phyloP scores from a whole-genome alignment of 2,113 vertebrate species.

The Otus sunia region DNA sequence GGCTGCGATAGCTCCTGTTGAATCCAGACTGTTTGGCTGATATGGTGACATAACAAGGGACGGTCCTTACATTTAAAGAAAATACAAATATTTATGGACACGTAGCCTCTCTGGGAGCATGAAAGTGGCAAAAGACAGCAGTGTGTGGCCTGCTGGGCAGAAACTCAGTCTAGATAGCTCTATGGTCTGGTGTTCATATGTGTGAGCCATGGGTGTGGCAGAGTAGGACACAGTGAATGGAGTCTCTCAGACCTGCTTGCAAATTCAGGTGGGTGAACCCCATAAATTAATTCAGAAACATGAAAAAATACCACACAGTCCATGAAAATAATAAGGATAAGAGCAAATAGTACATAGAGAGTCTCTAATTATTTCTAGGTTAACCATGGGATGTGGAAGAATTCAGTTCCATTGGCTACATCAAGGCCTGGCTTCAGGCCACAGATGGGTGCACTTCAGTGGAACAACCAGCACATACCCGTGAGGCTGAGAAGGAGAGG shows the following conservation, averaged over 20 bases:
- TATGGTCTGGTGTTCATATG: not conserved
- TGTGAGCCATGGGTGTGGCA: not conserved
- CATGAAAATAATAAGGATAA: not conserved
- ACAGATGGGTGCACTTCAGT: not conserved
- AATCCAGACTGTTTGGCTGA: not conserved
- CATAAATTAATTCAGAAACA: not conserved
- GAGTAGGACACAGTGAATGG: not conserved
- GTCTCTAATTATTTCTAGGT: constrained; percentile 51
- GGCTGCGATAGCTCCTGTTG: not conserved
- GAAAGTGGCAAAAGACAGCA: not conserved
- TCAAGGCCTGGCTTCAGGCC: not conserved
- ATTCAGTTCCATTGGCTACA: not conserved
- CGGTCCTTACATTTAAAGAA: not conserved
- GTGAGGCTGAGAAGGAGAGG: not conserved
- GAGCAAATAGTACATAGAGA: not conserved
- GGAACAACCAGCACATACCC: not conserved
- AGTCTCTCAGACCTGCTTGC: not conserved
- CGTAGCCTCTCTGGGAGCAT: not conserved
- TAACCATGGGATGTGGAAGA: constrained; percentile 22
- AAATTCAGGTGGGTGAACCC: not conserved
- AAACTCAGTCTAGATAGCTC: not conserved
- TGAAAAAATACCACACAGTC: constrained; percentile 10
- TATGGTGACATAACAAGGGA: not conserved
- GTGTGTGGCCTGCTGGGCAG: not conserved
- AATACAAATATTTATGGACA: not conserved